These are phyloP conservation scores for Acrossocheilus fasciatus DNA, from an alignment of 2,797 vertebrate species.

Conservation along the genomic window DNA sequence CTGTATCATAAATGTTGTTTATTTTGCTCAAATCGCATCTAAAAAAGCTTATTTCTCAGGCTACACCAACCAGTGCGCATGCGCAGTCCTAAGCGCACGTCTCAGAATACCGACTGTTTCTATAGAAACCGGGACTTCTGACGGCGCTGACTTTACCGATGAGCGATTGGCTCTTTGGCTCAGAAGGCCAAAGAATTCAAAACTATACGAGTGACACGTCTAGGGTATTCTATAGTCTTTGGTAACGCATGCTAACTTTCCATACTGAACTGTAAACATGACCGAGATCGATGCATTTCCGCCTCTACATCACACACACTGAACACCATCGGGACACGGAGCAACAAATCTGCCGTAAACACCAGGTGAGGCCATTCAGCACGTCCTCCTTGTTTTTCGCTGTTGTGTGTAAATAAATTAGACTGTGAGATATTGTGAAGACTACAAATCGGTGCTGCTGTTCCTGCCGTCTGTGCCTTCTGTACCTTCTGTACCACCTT, in stretches of 20 bases:
- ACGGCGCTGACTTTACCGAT: too few relatives aligned
- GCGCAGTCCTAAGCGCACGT: too few relatives aligned
- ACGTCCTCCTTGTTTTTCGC: background rate
- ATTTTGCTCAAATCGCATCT: too few relatives aligned
- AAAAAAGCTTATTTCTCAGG: too few relatives aligned
- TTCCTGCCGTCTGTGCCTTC: slow-evolving; percentile 2
- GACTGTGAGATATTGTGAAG: background rate
- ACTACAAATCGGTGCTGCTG: background rate
- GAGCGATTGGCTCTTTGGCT: too few relatives aligned
- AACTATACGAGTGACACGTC: too few relatives aligned
- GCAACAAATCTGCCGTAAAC: slow-evolving; percentile 10
- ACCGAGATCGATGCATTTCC: background rate
- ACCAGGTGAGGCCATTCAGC: slow-evolving; percentile 23
- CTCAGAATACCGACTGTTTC: too few relatives aligned
- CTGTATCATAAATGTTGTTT: too few relatives aligned
- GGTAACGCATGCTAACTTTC: background rate
- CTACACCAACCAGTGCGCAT: too few relatives aligned
- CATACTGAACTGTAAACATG: background rate
- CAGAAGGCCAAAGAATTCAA: too few relatives aligned
- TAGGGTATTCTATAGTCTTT: too few relatives aligned
- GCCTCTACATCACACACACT: background rate
- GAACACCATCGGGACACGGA: background rate
- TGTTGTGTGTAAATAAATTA: slow-evolving; percentile 26
- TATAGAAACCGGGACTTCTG: too few relatives aligned
- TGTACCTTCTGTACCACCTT: slow-evolving; percentile 6